These are phyloP conservation scores for Numenius phaeopus DNA, from an alignment of 2,797 vertebrate genomes.

Conservation along the genomic window DNA sequence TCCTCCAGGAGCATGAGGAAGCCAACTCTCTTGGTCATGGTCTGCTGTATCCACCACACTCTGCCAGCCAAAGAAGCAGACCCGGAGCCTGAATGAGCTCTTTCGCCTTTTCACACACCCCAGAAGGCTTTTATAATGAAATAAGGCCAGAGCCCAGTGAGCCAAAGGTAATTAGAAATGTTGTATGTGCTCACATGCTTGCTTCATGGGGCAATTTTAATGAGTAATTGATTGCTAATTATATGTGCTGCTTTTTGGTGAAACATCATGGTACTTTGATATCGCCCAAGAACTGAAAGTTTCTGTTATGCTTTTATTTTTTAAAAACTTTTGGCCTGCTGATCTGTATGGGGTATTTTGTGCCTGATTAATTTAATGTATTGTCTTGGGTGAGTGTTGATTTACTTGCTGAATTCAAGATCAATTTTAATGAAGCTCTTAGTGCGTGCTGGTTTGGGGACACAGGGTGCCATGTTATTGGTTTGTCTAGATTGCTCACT, in stretches of 20 bases:
- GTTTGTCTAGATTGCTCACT: slow-evolving; percentile 43
- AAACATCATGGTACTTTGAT: slow-evolving; percentile 22
- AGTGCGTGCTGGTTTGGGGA: slow-evolving; percentile 34
- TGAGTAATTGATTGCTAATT: slow-evolving; percentile 39
- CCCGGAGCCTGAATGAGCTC: background rate
- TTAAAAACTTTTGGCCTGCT: background rate
- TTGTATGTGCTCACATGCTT: background rate
- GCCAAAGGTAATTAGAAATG: background rate
- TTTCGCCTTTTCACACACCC: background rate
- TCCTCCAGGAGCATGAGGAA: background rate
- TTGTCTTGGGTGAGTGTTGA: slow-evolving; percentile 44
- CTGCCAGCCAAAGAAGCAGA: background rate
- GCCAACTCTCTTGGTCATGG: background rate
- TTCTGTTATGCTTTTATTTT: slow-evolving; percentile 31
- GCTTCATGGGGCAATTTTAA: background rate
- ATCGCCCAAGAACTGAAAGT: background rate
- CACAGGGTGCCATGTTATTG: slow-evolving; percentile 3
- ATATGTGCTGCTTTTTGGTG: slow-evolving; percentile 5
- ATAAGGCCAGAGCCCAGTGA: background rate
- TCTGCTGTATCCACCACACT: background rate
- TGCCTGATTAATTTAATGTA: slow-evolving; percentile 23
- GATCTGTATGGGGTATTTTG: slow-evolving; percentile 14
- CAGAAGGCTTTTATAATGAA: background rate
- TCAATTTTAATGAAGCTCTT: slow-evolving; percentile 32
- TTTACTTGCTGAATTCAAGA: slow-evolving; percentile 48